Evolutionary conservation across 2,888 invertebrate genomes (phyloP).

Genomic region (Clepsis dumicolana): DNA sequence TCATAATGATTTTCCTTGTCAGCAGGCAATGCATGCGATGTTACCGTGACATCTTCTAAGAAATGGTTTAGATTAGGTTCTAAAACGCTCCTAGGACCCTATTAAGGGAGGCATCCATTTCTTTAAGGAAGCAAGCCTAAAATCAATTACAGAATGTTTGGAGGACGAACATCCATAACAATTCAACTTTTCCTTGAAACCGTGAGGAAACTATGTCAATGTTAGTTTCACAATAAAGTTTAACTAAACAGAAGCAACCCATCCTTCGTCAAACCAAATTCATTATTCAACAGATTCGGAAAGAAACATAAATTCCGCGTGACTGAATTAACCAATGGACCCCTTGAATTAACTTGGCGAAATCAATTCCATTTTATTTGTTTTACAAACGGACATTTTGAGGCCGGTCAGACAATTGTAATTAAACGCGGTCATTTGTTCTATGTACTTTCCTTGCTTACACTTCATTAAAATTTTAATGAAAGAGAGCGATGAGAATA

Average conservation of each 20-base stretch:
- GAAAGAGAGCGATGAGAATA: neutral
- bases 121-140: no score
- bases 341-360: slow-evolving; percentile 37
- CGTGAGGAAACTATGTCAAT: neutral
- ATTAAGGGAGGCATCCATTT: no score
- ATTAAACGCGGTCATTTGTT: slow-evolving; percentile 30
- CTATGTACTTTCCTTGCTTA: neutral
- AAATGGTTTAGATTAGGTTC: no score
- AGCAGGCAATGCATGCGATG: no score
- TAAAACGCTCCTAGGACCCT: no score
- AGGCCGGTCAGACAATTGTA: slow-evolving; percentile 34
- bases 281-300: slow-evolving; percentile 9
- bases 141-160: no score
- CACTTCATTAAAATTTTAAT: neutral
- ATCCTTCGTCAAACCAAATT: slow-evolving; percentile 13
- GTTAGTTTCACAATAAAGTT: neutral
- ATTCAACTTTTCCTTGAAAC: neutral
- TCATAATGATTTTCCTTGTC: no score
- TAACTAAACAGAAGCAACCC: neutral
- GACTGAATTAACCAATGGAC: slow-evolving; percentile 27
- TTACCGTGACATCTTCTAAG: no score
- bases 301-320: slow-evolving; percentile 21
- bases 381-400: slow-evolving; percentile 39
- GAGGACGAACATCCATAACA: neutral
- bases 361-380: slow-evolving; percentile 41